Evolutionary conservation across 2,888 invertebrate genomes (phyloP).

Genomic region (Orthosia gothica): DNA sequence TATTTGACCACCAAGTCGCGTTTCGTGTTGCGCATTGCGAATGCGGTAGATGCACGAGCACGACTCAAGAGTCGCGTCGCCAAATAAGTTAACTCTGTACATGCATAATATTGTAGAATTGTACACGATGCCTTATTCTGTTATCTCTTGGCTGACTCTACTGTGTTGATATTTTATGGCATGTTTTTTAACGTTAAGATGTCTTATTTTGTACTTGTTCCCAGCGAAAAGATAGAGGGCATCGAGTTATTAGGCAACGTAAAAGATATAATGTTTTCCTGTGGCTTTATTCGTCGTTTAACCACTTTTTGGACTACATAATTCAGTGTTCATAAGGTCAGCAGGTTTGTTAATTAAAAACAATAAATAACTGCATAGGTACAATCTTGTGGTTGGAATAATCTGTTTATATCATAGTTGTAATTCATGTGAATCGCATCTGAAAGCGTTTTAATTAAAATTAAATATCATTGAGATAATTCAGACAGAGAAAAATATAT

Average conservation of each 20-base stretch:
- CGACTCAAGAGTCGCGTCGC: conserved; percentile 57
- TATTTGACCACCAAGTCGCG: conserved; percentile 65
- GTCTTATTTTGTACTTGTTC: conserved; percentile 59
- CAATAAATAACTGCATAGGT: conserved; percentile 23
- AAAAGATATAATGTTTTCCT: conserved; percentile 34
- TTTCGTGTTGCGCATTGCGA: conserved; percentile 63
- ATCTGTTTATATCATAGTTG: conserved; percentile 28
- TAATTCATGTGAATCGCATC: conserved; percentile 36
- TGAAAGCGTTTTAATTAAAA: conserved; percentile 42
- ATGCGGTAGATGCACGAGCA: conserved; percentile 65
- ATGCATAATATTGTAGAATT: conserved; percentile 63
- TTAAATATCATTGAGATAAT: conserved; percentile 25
- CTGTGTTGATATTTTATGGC: conserved; percentile 62
- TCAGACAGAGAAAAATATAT: conserved; percentile 2
- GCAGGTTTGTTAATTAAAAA: conserved; percentile 52
- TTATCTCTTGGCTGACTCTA: conserved; percentile 61
- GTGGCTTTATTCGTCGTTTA: conserved; percentile 43
- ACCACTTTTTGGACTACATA: conserved; percentile 38
- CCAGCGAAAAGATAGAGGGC: conserved; percentile 40
- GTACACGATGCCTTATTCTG: conserved; percentile 59
- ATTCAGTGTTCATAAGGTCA: conserved; percentile 45
- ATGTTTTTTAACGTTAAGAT: conserved; percentile 55
- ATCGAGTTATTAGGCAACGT: conserved; percentile 41
- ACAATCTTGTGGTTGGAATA: conserved; percentile 19
- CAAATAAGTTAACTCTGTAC: conserved; percentile 67